A percentile compares a stretch with the other conserved stretches of the same genome.
These are phyloP conservation scores for Formicarius rufipectus DNA, from an alignment of 2,113 vertebrate species.

Conservation along the genomic window DNA sequence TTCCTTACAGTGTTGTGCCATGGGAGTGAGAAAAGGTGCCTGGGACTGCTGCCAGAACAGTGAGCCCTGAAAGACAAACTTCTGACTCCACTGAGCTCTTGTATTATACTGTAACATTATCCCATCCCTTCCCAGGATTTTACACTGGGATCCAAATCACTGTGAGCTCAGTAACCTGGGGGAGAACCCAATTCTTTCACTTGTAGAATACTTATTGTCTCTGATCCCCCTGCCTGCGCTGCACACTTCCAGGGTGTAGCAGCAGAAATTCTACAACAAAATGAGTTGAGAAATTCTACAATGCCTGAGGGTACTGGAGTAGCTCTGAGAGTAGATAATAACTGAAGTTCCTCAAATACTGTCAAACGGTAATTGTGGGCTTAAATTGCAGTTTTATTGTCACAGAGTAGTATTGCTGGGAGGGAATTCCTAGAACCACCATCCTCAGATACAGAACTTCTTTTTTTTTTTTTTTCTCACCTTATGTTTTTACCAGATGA, in stretches of 20 bases:
- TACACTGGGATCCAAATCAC: not conserved
- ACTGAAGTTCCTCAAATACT: slow-evolving; percentile 27
- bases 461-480: accelerated
- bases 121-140: not conserved
- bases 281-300: not conserved
- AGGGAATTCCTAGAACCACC: not conserved
- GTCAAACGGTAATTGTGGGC: slow-evolving; percentile 24
- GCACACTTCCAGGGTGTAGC: not conserved
- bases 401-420: not conserved
- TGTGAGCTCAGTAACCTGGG: not conserved
- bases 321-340: slow-evolving; percentile 7
- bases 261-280: not conserved
- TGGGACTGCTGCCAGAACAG: not conserved
- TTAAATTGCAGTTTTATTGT: slow-evolving; percentile 13
- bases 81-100: not conserved
- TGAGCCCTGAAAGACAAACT: not conserved
- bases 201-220: not conserved
- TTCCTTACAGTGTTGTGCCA: not conserved
- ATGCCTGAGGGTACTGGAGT: slow-evolving; percentile 12
- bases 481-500: not conserved
- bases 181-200: not conserved
- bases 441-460: accelerated
- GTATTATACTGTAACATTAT: not conserved
- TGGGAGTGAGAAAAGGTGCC: not conserved
- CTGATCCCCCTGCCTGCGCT: not conserved